Evolutionary conservation across 2,888 invertebrate genomes (phyloP).

Genomic region (Eupithecia subfuscata): DNA sequence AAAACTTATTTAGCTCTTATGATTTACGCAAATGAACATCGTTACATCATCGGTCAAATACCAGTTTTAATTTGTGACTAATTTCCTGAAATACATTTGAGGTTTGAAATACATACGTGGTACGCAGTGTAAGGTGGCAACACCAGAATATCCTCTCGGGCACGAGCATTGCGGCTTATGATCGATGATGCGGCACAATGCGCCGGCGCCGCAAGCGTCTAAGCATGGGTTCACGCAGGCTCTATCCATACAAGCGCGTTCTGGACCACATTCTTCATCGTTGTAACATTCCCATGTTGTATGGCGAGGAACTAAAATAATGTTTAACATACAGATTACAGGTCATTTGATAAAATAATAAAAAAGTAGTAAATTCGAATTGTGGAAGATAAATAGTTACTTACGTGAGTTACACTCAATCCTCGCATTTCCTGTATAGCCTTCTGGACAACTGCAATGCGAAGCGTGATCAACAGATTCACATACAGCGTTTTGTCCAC

Average conservation of each 20-base stretch:
- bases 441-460: slow-evolving; percentile 90
- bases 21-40: background rate
- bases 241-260: slow-evolving; percentile 90
- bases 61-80: background rate
- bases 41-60: background rate
- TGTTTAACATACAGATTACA: background rate
- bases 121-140: slow-evolving; percentile 88
- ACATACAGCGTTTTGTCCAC: slow-evolving; percentile 93
- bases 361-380: background rate
- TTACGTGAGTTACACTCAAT: slow-evolving; percentile 88
- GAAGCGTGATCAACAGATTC: slow-evolving; percentile 90
- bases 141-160: slow-evolving; percentile 90
- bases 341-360: background rate
- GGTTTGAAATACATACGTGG: slow-evolving; percentile 86
- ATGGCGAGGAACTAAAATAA: slow-evolving; percentile 69
- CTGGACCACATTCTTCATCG: slow-evolving; percentile 90
- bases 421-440: slow-evolving; percentile 91
- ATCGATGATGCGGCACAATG: slow-evolving; percentile 92
- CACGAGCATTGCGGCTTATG: slow-evolving; percentile 92
- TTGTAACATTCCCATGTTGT: slow-evolving; percentile 88
- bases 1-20: background rate
- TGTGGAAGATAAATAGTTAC: background rate
- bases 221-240: slow-evolving; percentile 91
- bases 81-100: background rate
- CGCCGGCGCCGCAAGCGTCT: slow-evolving; percentile 90